These are phyloP conservation scores for Amphipoea oculea DNA, from an alignment of 2,888 invertebrate species.

Conservation along the genomic window DNA sequence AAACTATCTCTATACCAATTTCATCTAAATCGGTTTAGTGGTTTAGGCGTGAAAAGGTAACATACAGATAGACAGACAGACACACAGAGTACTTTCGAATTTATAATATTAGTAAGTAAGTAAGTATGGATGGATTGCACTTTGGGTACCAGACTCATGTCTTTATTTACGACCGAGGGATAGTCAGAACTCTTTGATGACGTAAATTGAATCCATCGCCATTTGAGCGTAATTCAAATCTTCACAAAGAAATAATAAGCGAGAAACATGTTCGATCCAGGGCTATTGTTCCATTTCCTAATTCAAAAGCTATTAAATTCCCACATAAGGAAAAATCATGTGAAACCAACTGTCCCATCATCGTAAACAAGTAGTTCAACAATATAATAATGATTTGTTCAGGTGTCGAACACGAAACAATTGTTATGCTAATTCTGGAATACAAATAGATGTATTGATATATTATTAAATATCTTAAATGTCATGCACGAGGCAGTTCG, in stretches of 20 bases:
- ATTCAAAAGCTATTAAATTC: not conserved
- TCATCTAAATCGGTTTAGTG: too few species aligned
- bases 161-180: too few species aligned
- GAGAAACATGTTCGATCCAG: not conserved
- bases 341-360: not conserved
- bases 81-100: too few species aligned
- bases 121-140: not conserved
- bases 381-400: conserved; percentile 48
- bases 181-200: too few species aligned
- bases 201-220: not conserved
- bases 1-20: too few species aligned
- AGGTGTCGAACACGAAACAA: conserved; percentile 40
- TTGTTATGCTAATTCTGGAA: conserved; percentile 56
- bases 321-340: not conserved
- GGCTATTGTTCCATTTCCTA: not conserved
- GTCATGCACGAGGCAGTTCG: not conserved
- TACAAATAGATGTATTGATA: conserved; percentile 30
- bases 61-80: too few species aligned
- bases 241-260: not conserved
- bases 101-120: too few species aligned
- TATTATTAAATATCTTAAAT: not conserved
- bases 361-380: conserved; percentile 5
- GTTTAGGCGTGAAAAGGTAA: too few species aligned
- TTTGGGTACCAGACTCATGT: not conserved
- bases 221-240: not conserved